Evolutionary conservation across 2,888 invertebrate species (phyloP), one percentile per base, ranked within the genome.

Genomic region (Caenorhabditis sp.): DNA sequence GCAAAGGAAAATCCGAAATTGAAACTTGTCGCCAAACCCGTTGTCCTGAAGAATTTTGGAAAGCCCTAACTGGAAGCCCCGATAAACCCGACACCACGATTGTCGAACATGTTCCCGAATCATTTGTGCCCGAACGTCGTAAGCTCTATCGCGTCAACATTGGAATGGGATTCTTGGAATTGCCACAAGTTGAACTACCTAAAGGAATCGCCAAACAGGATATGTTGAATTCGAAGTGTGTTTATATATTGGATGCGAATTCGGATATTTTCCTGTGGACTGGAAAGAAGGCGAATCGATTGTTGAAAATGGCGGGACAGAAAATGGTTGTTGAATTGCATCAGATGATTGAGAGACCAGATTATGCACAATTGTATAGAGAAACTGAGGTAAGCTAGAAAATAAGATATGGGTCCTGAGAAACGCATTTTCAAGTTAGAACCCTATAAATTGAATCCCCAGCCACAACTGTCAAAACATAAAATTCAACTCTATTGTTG

Each of bases 131-230:
- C 0, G 82, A 83, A 63, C 58, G 83, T 31, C 83, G 80, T 50
- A 77, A 79, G 25, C 65, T 87, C 14, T 87, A 87, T 57, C 73
- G 65, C 59, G 95, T 99, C 64, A 94, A 95, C 85, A 91, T 99
- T 17, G 97, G 99, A 58, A 97, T 96, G 94, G 99, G 99, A 0
- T 99, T 97, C 89, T 90, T 99, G 83, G 99, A 99, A 89, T 90
- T 99, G 84, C 97, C 97, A 2, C 99, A 99, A 90, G 94, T 89
- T 20, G 84, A 85, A 65, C 64, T 84, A 56, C 80, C 80, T 8
- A 81, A 81, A 63, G 84, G 83, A 31, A 72, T 80, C 5, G 77
- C 83, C 3, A 75, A 82, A 59, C 76, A 94, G 83, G 92, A 91
- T 0, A 90, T 94, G 81, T 91, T 99, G 61, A 92, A 93, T 84